Evolutionary conservation across 2,888 invertebrate species (phyloP), one percentile per base, ranked within the genome.

Genomic region (Furcula furcula): DNA sequence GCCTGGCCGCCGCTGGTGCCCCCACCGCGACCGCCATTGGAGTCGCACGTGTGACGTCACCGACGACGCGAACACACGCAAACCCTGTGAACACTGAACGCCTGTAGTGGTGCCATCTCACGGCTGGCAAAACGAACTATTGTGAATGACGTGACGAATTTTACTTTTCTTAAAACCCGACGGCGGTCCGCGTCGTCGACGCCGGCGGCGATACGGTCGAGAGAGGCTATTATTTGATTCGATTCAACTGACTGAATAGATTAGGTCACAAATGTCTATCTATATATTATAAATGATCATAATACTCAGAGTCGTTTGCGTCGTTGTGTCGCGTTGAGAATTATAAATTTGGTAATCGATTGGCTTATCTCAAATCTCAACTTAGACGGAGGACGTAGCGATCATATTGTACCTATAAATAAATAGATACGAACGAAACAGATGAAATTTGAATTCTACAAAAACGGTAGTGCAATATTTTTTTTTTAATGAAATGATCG

Each of bases 211-310:
- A n/a, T n/a, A n/a, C n/a, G n/a, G n/a, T 65, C 61, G 76, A 81
- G 80, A 85, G 86, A 87, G 86, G 87, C 87, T 87, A 87, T 83
- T 62, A 72, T 82, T 83, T 83, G 80, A 84, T 83, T 82, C 78
- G 76, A 82, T 79, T 84, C 83, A 76, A 85, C 78, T 76, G 87
- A 87, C 87, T 87, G 87, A 87, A 76, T 87, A 87, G 86, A 77
- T 81, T 86, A 86, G 85, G 79, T 84, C 84, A 75, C 84, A 76
- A 76, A 70, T 77, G 73, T 76, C 68, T 77, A 73, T 73, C 63
- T 65, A 66, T 71, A 57, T 60, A 68, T 54, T 72, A 67, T 70
- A 65, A 65, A 67, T 69, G 76, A 79, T 74, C 75, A 74, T 82
- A 84, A 81, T 71, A 76, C 69, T 73, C 75, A 70, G 48, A 58